Base-by-base conservation (phyloP, 2,888 invertebrate genomes). In the Orchesellides sinensis region DNA sequence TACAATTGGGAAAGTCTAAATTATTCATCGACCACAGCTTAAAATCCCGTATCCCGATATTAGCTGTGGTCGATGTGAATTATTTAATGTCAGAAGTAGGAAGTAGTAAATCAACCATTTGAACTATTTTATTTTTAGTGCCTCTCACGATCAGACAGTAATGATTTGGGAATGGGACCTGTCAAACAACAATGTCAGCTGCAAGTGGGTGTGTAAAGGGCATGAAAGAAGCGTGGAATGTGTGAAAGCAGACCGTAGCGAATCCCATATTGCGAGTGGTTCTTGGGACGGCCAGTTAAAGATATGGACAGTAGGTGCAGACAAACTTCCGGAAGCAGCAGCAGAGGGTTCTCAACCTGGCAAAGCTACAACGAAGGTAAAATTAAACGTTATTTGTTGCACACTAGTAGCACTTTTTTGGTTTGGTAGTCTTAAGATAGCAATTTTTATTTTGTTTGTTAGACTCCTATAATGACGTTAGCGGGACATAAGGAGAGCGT, bases 211-310 rank as follows among this genome's bases (percentile, higher is more conserved):
- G 2, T 96, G 97, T 88, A 93, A 95, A 85, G 98, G 98, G 0
- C 99, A 99, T 90, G 96, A 97, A 86, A 93, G 97, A 88, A 96
- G 96, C 75, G 93, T 99, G 0, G 98, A 99, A 90, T 94, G 96
- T 89, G 92, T 98, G 0, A 93, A 94, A 23, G 94, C 96, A 0
- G 95, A 95, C 87, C 92, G 93, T 0, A 93, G 94, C 89, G 68
- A 66, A 27, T 72, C 83, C 14, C 91, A 92, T 88, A 91, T 95
- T 88, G 96, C 95, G 5, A 96, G 96, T 5, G 98, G 97, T 29
- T 95, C 96, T 59, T 98, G 97, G 96, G 98, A 98, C 89, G 95
- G 94, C 49, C 94, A 95, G 92, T 90, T 98, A 6, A 97, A 97
- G 90, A 92, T 98, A 85, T 98, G 98, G 98, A 96, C 96, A 52